Evolutionary conservation across 2,888 invertebrate species (phyloP).

Genomic region (Cataglyphis cursor): DNA sequence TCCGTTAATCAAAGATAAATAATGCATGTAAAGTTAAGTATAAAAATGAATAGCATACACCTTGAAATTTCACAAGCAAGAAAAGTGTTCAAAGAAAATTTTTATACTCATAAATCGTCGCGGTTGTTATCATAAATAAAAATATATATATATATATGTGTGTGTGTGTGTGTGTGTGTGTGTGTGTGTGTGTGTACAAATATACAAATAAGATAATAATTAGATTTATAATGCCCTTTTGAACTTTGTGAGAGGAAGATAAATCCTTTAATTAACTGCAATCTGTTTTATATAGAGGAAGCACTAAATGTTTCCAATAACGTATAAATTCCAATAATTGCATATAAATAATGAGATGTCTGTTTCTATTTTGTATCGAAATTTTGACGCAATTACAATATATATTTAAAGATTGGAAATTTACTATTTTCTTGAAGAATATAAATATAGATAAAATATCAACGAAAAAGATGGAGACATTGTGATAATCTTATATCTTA

Average conservation of each 20-base stretch:
- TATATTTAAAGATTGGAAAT: neutral
- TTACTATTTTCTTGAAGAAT: neutral
- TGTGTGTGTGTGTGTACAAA: no score
- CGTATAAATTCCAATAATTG: neutral
- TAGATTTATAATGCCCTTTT: neutral
- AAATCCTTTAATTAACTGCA: constrained; percentile 17
- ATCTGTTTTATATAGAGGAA: neutral
- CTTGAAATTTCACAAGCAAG: constrained; percentile 10
- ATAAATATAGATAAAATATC: neutral
- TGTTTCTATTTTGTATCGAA: neutral
- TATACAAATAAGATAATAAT: neutral
- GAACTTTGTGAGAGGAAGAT: constrained; percentile 17
- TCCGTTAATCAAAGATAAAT: neutral
- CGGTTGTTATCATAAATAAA: neutral
- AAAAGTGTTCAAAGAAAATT: neutral
- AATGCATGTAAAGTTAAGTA: constrained; percentile 5
- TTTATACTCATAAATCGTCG: neutral
- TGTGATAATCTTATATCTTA: neutral
- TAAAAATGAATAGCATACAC: neutral
- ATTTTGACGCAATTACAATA: neutral
- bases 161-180: no score
- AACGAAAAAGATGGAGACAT: neutral
- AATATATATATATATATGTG: neutral
- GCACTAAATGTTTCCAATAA: constrained; percentile 15
- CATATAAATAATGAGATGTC: neutral